phyloP scores from a whole-genome alignment of 2,113 vertebrate genomes.

The Felis catus region F.catus_Fca126_mat1.0 CM031415.1:103916001-103916500 shows the following conservation, averaged over 20 bases:
- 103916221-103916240: background rate
- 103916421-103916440: too few relatives aligned
- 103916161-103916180: background rate
- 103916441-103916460: background rate
- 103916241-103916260: background rate
- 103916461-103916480: background rate
- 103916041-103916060: too few relatives aligned
- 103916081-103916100: background rate
- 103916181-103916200: background rate
- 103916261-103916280: background rate
- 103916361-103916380: background rate
- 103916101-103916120: background rate
- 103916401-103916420: background rate
- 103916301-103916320: background rate
- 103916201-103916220: background rate
- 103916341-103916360: background rate
- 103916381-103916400: background rate
- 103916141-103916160: background rate
- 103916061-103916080: too few relatives aligned
- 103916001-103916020: too few relatives aligned
- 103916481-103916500: background rate
- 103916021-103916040: too few relatives aligned
- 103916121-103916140: background rate
- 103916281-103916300: background rate
- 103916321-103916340: background rate